Percentiles rank a stretch among this genome's conserved stretches.
Conservation (phyloP, 2,113 vertebrate genomes). For the Clarias magur region DNA sequence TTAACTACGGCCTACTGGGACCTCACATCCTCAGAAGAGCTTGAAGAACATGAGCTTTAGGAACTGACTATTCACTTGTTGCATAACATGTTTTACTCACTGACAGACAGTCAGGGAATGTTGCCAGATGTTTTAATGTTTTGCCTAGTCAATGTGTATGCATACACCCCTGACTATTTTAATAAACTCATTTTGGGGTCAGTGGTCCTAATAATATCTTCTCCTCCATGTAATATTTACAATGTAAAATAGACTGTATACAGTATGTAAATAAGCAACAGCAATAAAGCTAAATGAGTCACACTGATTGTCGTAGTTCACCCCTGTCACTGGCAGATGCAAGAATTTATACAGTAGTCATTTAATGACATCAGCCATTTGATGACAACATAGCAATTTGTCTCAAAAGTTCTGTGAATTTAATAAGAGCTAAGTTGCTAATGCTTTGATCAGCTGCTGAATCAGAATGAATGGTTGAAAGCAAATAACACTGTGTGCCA, state of each 20-base stretch:
- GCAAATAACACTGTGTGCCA: not conserved
- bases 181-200: too few species aligned
- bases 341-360: not conserved
- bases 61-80: too few species aligned
- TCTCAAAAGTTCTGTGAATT: not conserved
- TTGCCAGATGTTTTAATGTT: too few species aligned
- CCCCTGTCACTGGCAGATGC: not conserved
- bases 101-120: too few species aligned
- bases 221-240: not conserved
- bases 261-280: not conserved
- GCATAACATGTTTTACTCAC: too few species aligned
- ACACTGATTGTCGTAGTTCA: slow-evolving; percentile 44
- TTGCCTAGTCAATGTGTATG: too few species aligned
- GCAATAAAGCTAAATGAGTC: slow-evolving; percentile 11
- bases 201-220: not conserved
- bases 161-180: too few species aligned
- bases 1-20: too few species aligned
- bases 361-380: not conserved
- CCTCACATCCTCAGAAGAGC: too few species aligned
- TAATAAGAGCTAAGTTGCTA: not conserved
- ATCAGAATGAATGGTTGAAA: not conserved
- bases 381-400: not conserved
- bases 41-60: too few species aligned
- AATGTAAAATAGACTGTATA: not conserved
- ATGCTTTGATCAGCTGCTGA: not conserved